Conservation (phyloP, 1,140 invertebrate species). For the Procambarus virginalis region DNA sequence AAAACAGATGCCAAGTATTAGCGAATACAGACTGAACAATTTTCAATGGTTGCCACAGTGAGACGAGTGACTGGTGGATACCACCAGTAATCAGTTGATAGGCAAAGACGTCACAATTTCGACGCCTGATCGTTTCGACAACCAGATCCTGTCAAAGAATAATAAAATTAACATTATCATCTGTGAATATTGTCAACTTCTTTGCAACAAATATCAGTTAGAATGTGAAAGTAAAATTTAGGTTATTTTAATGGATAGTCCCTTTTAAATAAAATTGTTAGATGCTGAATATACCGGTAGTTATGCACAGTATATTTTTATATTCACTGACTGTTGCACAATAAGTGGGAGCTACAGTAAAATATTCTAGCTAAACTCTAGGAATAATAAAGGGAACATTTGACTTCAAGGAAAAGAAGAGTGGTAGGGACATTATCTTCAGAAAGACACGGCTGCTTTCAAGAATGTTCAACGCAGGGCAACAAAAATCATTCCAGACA, state of each 20-base stretch:
- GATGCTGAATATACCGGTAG: too few species aligned
- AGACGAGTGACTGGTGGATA: slow-evolving; percentile 26
- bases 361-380: too few species aligned
- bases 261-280: too few species aligned
- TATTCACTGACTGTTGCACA: too few species aligned
- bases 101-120: slow-evolving; percentile 37
- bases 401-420: too few species aligned
- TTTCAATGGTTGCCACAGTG: slow-evolving; percentile 9
- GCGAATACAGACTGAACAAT: not conserved
- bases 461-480: too few species aligned
- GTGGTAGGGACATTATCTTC: too few species aligned
- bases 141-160: slow-evolving; percentile 52
- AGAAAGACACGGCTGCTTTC: too few species aligned
- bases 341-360: too few species aligned
- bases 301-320: too few species aligned
- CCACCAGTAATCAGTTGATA: slow-evolving; percentile 51
- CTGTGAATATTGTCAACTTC: not conserved
- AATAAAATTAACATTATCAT: slow-evolving; percentile 28
- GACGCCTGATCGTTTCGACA: slow-evolving; percentile 57
- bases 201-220: not conserved
- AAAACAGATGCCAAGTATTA: not conserved
- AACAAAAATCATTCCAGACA: too few species aligned
- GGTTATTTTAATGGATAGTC: not conserved
- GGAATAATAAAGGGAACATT: too few species aligned
- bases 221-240: not conserved